Evolutionary conservation across 2,888 invertebrate species (phyloP).

Genomic region (Seira musarum): DNA sequence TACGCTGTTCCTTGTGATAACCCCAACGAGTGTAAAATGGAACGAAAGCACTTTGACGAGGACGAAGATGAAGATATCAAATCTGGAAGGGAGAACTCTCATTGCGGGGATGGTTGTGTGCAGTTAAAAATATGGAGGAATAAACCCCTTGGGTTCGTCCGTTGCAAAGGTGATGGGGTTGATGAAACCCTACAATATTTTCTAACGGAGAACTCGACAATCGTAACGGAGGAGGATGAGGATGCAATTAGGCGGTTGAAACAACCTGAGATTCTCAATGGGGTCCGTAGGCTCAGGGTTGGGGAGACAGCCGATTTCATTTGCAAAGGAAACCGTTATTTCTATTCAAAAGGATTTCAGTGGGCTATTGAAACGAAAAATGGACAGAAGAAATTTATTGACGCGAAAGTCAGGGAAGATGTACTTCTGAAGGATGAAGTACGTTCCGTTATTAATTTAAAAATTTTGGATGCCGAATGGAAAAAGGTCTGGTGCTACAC

Average conservation of each 20-base stretch:
- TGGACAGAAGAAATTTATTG: conserved; percentile 56
- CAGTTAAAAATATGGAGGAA: conserved; percentile 60
- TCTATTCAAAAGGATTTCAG: conserved; percentile 63
- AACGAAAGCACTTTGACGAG: conserved; percentile 31
- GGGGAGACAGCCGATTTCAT: conserved; percentile 57
- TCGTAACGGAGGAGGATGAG: conserved; percentile 58
- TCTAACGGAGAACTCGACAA: conserved; percentile 54
- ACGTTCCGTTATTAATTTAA: conserved; percentile 53
- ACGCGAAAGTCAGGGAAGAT: conserved; percentile 51
- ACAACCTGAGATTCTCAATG: conserved; percentile 47
- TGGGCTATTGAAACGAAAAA: conserved; percentile 61
- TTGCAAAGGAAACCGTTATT: conserved; percentile 57
- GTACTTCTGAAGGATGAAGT: conserved; percentile 51
- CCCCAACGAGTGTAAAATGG: conserved; percentile 55
- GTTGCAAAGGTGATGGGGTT: conserved; percentile 57
- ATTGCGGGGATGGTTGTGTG: conserved; percentile 59
- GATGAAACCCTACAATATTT: conserved; percentile 60
- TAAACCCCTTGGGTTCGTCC: conserved; percentile 57
- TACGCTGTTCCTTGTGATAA: conserved; percentile 59
- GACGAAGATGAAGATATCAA: conserved; percentile 44
- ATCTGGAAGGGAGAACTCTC: conserved; percentile 46
- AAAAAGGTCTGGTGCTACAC: conserved; percentile 63
- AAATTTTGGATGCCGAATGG: conserved; percentile 58
- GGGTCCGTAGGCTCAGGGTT: conserved; percentile 44
- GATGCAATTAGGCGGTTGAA: conserved; percentile 38